Base-by-base conservation (phyloP, 2,113 vertebrate species). In the Pelecanoides urinatrix region DNA sequence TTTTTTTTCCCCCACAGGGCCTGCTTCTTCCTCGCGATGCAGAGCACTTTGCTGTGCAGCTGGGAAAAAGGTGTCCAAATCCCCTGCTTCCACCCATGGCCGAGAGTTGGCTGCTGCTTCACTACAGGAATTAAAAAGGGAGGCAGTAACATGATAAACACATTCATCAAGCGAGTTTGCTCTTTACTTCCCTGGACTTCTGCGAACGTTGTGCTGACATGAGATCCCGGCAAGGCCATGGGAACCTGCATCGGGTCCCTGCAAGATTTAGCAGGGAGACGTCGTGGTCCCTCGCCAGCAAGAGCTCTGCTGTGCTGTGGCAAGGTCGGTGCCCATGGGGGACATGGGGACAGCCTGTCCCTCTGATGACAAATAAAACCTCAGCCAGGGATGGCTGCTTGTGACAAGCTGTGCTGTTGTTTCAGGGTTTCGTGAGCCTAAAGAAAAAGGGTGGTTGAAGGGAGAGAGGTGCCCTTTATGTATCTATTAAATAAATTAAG, bases 401-500 rank as follows among this genome's bases (percentile, higher is more conserved):
- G 40, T 70, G 30, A 71, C 86, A 91, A 88, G 40, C 34, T 5
- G 2, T 50, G 71, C 7, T 2, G 7, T 49, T 38, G 8, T 94
- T 92, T 94, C 75, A 92, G 88, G 72, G 50, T 55, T 92, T 72
- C 59, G 21, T 45, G 38, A 94, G 8, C 67, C 42, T 86, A 38
- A 83, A 90, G 53, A 92, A 77, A 94, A 80, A 44, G 67, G 5
- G 13, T 72, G 42, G 6, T 38, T 45, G 42, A 93, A 82, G 7
- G 32, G 34, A 88, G 19, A 85, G 79, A 91, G 26, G 22, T 83
- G 45, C 11, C 71, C 50, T 96, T 94, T 94, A 83, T 84, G 38
- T 80, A 38, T 77, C 50, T 88, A 32, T 86, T 91, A 83, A 77
- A 84, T 74, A 92, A 92, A 95, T 67, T 62, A 70, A 66, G 59